Base-by-base conservation (phyloP, 2,113 vertebrate genomes). In the Furnarius figulus region DNA sequence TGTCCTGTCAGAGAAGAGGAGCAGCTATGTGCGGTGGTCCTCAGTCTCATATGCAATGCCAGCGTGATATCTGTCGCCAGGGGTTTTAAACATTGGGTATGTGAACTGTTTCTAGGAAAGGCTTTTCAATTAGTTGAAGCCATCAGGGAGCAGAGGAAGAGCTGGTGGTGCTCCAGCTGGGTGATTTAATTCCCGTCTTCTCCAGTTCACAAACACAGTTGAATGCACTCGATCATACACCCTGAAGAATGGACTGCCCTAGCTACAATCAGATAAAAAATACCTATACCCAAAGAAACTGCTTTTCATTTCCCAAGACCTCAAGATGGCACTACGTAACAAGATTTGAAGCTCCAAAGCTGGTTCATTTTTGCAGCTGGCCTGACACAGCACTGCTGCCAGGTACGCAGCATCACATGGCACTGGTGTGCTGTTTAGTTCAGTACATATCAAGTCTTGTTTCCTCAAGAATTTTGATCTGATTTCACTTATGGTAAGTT, bases 291-390 rank as follows among this genome's bases (percentile, higher is more conserved):
- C 6, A n/a, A 49, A 61, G 37, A 85, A 63, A 61, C 28, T 30
- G 31, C 28, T 79, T 68, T 73, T 50, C 2, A 1, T 91, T 65
- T 73, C 55, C 35, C 27, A 23, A 46, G 84, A 50, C 97, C 97
- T 97, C 93, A 93, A 97, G 97, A 94, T 96, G 96, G 96, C 97
- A 96, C 92, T 95, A 14, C 50, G 65, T 47, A 74, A 92, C 87
- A 93, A 94, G 91, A 50, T 89, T 93, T 96, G 79, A 70, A 85
- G 49, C 39, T 52, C 31, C 49, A 44, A 58, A 56, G 9, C 14
- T 8, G 5, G 37, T 74, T 87, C 23, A 30, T 86, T 81, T 94
- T 73, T 78, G 71, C 44, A 46, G 58, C 58, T 11, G 10, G 47
- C 40, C 49, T 35, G 14, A 63, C 79, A 62, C 1, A 1, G 35